Percentiles rank a stretch among this genome's conserved stretches.
Conservation (phyloP, 2,888 invertebrate species). For the Mythimna impura region DNA sequence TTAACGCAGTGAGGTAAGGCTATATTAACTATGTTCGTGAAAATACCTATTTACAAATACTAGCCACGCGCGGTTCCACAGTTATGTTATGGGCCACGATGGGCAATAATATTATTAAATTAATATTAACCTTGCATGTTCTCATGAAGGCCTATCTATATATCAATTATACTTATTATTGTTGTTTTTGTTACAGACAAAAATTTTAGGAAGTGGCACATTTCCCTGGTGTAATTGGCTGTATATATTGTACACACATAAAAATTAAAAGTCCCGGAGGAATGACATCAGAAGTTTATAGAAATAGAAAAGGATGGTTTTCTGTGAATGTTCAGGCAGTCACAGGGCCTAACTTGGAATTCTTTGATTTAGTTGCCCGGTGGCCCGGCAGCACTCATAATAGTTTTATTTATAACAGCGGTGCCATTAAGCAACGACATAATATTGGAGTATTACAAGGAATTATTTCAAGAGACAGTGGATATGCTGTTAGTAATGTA, state of each 20-base stretch:
- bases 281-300: constrained; percentile 54
- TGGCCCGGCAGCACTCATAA: constrained; percentile 61
- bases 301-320: constrained; percentile 61
- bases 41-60: constrained; percentile 14
- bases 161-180: too few relatives aligned
- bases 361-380: constrained; percentile 58
- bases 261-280: constrained; percentile 62
- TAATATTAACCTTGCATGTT: too few relatives aligned
- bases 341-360: constrained; percentile 58
- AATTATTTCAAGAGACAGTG: constrained; percentile 36
- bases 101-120: too few relatives aligned
- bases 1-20: too few relatives aligned
- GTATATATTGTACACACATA: too few relatives aligned
- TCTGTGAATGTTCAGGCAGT: constrained; percentile 63
- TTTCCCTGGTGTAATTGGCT: too few relatives aligned
- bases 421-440: constrained; percentile 26
- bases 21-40: not conserved
- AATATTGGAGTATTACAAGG: constrained; percentile 24
- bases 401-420: constrained; percentile 48
- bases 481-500: constrained; percentile 30
- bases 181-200: too few relatives aligned
- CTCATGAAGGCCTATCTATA: too few relatives aligned
- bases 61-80: not conserved
- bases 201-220: too few relatives aligned
- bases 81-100: too few relatives aligned